Base-by-base conservation (phyloP, 2,888 invertebrate genomes). In the Meiosimyza decipiens region DNA sequence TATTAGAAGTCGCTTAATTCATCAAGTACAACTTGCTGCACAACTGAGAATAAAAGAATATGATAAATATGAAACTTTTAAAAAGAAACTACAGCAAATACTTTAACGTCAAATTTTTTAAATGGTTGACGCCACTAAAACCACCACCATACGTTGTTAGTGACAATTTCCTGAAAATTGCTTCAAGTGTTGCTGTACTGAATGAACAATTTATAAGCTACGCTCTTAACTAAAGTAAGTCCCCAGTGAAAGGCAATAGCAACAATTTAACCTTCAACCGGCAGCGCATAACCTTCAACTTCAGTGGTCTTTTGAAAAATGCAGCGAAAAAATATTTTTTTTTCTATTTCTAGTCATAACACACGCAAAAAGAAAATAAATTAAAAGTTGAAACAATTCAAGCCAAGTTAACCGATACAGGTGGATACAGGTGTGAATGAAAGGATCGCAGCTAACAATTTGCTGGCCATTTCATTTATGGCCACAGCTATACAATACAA, bases 161-260 rank as follows among this genome's bases (percentile, higher is more conserved):
- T 9, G 18, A 57, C 22, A 28, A 57, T 15, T 57, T 28, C 57
- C 57, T 28, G 57, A 28, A 57, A 57, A 57, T 57, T 57, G 57
- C 11, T 57, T 57, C 18, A 57, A 57, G 57, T 57, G 57, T 57
- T 57, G 57, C 57, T 57, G 57, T 15, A 11, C 28, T 57, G 11
- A 57, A 57, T 57, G 15, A 57, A 16, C 40, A 55, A 55, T 55
- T 55, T 55, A 55, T 55, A 5, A 18, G 22, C 55, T 1, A 22
- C 55, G 18, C 11, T 12, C 6, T 7, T 5, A 55, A 16, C 11
- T 22, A 7, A 55, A 55, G 16, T 3, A n/a, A 12, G 11, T 7
- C 22, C 11, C 3, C 16, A n/a, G 28, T 6, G 28, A 57, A 57
- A 9, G 11, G 28, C 12, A 57, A 57, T 57, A 55, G 55, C 22